These are phyloP conservation scores for Atherix ibis DNA, from an alignment of 2,888 invertebrate species.

Conservation along the genomic window DNA sequence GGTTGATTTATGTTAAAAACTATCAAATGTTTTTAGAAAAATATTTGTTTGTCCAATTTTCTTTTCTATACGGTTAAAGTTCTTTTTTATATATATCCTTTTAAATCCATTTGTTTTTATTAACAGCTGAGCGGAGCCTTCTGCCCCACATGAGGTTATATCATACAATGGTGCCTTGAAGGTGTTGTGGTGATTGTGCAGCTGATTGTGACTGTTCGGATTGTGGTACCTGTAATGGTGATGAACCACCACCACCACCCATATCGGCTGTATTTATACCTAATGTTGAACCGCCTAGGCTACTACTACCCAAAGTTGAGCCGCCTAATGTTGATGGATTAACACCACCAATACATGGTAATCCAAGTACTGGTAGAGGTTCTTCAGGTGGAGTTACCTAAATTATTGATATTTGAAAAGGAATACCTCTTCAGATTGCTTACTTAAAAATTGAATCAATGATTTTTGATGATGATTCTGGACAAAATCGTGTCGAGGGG, in stretches of 20 bases:
- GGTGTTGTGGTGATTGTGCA: slow-evolving; percentile 43
- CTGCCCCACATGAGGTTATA: slow-evolving; percentile 88
- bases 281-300: slow-evolving; percentile 20
- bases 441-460: too few relatives aligned
- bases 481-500: too few relatives aligned
- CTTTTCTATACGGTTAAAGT: not conserved
- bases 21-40: not conserved
- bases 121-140: slow-evolving; percentile 60
- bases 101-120: slow-evolving; percentile 41
- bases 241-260: slow-evolving; percentile 37
- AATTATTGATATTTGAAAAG: slow-evolving; percentile 1
- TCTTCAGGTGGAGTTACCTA: slow-evolving; percentile 54
- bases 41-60: not conserved
- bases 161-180: slow-evolving; percentile 89
- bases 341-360: slow-evolving; percentile 31
- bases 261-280: slow-evolving; percentile 27
- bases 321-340: slow-evolving; percentile 29
- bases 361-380: slow-evolving; percentile 29
- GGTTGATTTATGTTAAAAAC: not conserved
- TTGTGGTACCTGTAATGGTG: slow-evolving; percentile 42
- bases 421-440: too few relatives aligned
- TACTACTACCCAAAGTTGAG: slow-evolving; percentile 16
- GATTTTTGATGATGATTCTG: too few relatives aligned
- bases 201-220: slow-evolving; percentile 27
- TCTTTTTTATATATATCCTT: not conserved